Evolutionary conservation across 2,888 invertebrate genomes (phyloP).

Genomic region (Microplitis deprimator): DNA sequence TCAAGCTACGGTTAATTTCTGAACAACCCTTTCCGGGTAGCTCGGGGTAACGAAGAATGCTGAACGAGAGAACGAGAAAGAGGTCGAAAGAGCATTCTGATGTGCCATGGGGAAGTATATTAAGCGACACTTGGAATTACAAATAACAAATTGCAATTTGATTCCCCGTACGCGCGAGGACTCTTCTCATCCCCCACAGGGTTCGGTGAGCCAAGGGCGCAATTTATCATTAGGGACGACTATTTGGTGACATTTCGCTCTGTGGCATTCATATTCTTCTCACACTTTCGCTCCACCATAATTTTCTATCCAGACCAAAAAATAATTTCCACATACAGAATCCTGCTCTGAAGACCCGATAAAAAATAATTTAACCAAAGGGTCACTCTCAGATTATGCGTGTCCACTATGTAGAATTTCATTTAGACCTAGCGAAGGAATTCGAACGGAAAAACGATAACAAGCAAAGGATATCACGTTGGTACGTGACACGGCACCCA

Average conservation of each 20-base stretch:
- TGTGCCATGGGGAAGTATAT: conserved; percentile 64
- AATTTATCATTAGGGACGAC: conserved; percentile 72
- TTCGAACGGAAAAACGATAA: conserved; percentile 38
- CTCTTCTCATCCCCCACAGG: conserved; percentile 45
- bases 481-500: conserved; percentile 36
- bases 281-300: conserved; percentile 42
- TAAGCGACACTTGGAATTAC: conserved; percentile 72
- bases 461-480: conserved; percentile 18
- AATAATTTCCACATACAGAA: too few relatives aligned
- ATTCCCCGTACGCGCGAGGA: conserved; percentile 62
- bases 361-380: conserved; percentile 47
- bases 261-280: conserved; percentile 31
- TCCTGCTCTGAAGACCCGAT: conserved; percentile 38
- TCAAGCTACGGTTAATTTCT: conserved; percentile 61
- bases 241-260: conserved; percentile 66
- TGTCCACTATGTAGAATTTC: conserved; percentile 41
- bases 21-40: conserved; percentile 49
- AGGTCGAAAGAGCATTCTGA: conserved; percentile 45
- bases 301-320: neutral
- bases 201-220: conserved; percentile 61
- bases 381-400: conserved; percentile 14
- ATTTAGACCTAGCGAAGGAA: conserved; percentile 39
- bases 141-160: conserved; percentile 73
- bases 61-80: conserved; percentile 39
- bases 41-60: neutral